These are phyloP conservation scores for Zygothrica quintamaculata DNA, from an alignment of 2,888 invertebrate genomes.

Conservation along the genomic window DNA sequence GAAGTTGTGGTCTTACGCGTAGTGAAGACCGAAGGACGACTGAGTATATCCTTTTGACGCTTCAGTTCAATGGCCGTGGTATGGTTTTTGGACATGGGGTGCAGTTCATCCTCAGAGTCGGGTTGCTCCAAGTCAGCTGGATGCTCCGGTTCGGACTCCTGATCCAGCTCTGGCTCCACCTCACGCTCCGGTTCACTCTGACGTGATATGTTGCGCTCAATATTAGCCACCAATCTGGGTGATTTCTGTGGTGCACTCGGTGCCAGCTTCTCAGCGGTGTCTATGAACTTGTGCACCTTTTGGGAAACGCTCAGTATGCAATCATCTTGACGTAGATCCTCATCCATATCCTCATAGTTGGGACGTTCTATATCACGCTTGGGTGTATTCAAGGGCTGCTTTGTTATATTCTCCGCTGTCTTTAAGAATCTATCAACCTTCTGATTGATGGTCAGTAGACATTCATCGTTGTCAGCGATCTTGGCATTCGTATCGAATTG, in stretches of 20 bases:
- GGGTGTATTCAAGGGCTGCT: slow-evolving; percentile 62
- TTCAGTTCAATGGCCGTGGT: slow-evolving; percentile 77
- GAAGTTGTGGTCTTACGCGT: slow-evolving; percentile 26
- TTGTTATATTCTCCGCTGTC: slow-evolving; percentile 87
- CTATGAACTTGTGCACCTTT: slow-evolving; percentile 88
- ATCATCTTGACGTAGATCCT: slow-evolving; percentile 86
- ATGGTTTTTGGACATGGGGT: slow-evolving; percentile 86
- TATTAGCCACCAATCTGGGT: slow-evolving; percentile 85
- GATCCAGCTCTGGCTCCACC: slow-evolving; percentile 57
- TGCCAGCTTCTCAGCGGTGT: slow-evolving; percentile 86
- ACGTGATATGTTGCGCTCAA: slow-evolving; percentile 82
- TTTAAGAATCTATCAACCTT: slow-evolving; percentile 88
- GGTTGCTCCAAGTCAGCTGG: slow-evolving; percentile 28
- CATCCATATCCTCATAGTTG: slow-evolving; percentile 86
- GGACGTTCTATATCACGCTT: slow-evolving; percentile 84
- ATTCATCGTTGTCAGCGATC: slow-evolving; percentile 85
- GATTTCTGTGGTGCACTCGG: slow-evolving; percentile 84
- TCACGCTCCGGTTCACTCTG: slow-evolving; percentile 75
- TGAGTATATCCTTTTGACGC: slow-evolving; percentile 85
- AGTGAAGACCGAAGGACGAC: slow-evolving; percentile 84
- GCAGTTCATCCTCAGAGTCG: slow-evolving; percentile 88
- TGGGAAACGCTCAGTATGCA: slow-evolving; percentile 88
- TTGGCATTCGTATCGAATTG: slow-evolving; percentile 77
- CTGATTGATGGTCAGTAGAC: slow-evolving; percentile 87
- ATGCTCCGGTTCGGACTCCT: slow-evolving; percentile 45